A percentile compares a stretch with the other conserved stretches of the same genome.
These are phyloP conservation scores for Lochmaea capreae DNA, from an alignment of 2,888 invertebrate genomes.

Conservation along the genomic window DNA sequence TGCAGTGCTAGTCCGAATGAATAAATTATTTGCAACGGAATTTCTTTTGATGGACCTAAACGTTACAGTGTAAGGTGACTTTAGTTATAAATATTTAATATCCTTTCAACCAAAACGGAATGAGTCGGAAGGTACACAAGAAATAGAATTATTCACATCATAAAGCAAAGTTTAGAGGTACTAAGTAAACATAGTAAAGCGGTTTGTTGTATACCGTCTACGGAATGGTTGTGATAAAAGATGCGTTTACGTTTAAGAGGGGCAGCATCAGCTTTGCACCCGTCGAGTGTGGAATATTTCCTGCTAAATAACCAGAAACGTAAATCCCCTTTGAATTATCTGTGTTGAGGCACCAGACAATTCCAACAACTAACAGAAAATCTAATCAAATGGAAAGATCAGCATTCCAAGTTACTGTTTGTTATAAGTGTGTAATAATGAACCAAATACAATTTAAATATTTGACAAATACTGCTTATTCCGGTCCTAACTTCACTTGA, in stretches of 20 bases:
- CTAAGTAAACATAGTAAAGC: slow-evolving; percentile 54
- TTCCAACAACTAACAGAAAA: slow-evolving; percentile 16
- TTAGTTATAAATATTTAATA: slow-evolving; percentile 44
- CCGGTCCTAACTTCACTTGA: neutral
- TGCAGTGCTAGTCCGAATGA: neutral
- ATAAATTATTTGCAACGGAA: slow-evolving; percentile 25
- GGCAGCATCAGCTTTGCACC: slow-evolving; percentile 39
- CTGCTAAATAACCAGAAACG: neutral
- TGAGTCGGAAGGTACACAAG: slow-evolving; percentile 41
- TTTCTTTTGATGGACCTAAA: slow-evolving; percentile 16
- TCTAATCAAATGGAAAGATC: slow-evolving; percentile 3
- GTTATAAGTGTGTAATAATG: no score
- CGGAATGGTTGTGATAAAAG: slow-evolving; percentile 57
- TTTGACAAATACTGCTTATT: neutral
- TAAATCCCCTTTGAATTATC: slow-evolving; percentile 11
- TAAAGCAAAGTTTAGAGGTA: slow-evolving; percentile 54
- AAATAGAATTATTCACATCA: slow-evolving; percentile 47
- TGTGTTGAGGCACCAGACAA: slow-evolving; percentile 8
- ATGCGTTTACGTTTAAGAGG: slow-evolving; percentile 50
- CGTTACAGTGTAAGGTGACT: slow-evolving; percentile 40
- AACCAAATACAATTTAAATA: neutral
- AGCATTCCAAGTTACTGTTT: no score
- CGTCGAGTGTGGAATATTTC: neutral
- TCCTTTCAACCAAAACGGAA: slow-evolving; percentile 39
- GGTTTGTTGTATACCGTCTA: slow-evolving; percentile 53